Base-by-base conservation (phyloP, 2,888 invertebrate genomes). In the Agriopis leucophaearia region DNA sequence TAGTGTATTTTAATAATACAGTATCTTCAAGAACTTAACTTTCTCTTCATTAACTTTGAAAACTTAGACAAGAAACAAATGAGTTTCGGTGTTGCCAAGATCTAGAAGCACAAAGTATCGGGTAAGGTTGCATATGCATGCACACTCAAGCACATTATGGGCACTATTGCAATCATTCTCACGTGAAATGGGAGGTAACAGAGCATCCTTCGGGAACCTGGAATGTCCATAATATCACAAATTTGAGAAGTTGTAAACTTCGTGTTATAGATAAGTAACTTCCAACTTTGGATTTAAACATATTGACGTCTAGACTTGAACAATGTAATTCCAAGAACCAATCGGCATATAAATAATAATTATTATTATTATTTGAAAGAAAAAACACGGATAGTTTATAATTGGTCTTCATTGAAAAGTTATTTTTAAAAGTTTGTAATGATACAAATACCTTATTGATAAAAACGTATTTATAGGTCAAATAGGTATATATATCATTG, bases 31-130 rank as follows among this genome's bases (percentile, higher is more conserved):
- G 56, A 69, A 70, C 57, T 64, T 66, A 50, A 66, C 70, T 66
- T 68, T 57, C 62, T 58, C 67, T 61, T 48, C 62, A 54, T 59
- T 68, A 67, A 63, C 59, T 70, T 60, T 44, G 71, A 70, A 72
- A 76, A 76, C 74, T 75, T 75, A 80, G 78, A 78, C 82, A 69
- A 42, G 56, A 73, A 74, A 78, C 79, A 78, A 27, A 27, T 3
- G 81, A 74, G 72, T 74, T 74, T 75, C 72, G 70, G 68, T 74
- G 70, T 75, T 75, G 69, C 71, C 73, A 70, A 73, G 74, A 60
- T 59, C 58, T 68, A 27, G 45, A 63, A 63, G 63, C 55, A 40
- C 45, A 58, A 27, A 63, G 52, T 57, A 60, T 61, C 67, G 55
- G 55, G 63, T 52, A 65, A 72, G 63, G 50, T 63, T 63, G 16